Evolutionary conservation across 23 tunicate species (phyloP).

Genomic region (Trididemnum clinides): DNA sequence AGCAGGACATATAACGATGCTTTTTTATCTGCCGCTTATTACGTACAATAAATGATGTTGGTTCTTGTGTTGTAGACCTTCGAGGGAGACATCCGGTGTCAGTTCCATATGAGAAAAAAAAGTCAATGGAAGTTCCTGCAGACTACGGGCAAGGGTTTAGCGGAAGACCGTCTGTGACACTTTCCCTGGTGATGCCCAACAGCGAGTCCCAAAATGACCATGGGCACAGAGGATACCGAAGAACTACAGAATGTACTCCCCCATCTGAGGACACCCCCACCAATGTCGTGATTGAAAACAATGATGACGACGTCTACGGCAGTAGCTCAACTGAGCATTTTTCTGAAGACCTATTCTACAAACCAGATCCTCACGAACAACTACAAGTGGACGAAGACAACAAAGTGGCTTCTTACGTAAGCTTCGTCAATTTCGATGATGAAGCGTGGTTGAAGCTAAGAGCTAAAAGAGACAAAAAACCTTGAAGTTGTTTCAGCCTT

Average conservation of each 20-base stretch:
- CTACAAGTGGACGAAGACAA: constrained; percentile 56
- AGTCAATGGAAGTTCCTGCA: neutral
- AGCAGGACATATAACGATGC: too few relatives aligned
- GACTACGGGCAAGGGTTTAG: neutral
- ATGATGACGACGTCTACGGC: neutral
- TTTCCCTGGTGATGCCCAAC: constrained; percentile 59
- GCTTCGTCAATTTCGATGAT: constrained; percentile 67
- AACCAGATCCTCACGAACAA: constrained; percentile 44
- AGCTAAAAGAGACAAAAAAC: too few relatives aligned
- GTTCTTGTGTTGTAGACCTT: too few relatives aligned
- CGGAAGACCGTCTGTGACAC: constrained; percentile 12
- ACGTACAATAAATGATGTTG: too few relatives aligned
- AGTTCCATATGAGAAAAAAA: constrained; percentile 45
- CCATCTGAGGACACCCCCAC: constrained; percentile 88
- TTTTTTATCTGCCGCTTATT: too few relatives aligned
- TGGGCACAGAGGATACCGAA: neutral
- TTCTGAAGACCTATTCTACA: constrained; percentile 3
- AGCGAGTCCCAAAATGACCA: neutral
- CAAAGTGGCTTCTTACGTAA: constrained; percentile 66
- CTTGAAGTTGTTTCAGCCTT: too few relatives aligned
- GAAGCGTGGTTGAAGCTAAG: constrained; percentile 52
- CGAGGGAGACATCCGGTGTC: constrained; percentile 60
- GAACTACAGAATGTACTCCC: neutral
- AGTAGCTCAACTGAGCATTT: neutral
- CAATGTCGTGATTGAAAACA: neutral